Percentiles rank a stretch among this genome's conserved stretches.
phyloP scores from a whole-genome alignment of 2,888 invertebrate genomes.

The Neoscelio sp. region DNA sequence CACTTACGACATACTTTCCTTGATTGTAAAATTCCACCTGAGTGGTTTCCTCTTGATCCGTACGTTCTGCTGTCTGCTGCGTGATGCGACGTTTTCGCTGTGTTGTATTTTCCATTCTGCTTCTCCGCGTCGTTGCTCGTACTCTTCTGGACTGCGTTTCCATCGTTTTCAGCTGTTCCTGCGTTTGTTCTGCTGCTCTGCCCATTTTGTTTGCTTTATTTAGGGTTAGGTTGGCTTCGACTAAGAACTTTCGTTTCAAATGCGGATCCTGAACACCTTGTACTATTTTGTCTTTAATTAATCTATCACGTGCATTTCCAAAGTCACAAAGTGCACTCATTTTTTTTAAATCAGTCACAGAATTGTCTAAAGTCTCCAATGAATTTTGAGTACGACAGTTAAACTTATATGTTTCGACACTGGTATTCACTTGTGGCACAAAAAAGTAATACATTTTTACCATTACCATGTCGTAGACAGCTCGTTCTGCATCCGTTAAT shows the following conservation, averaged over 20 bases:
- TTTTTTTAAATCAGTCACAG: conserved; percentile 68
- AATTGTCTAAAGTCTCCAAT: conserved; percentile 66
- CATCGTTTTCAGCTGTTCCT: conserved; percentile 42
- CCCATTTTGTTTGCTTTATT: conserved; percentile 56
- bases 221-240: conserved; percentile 60
- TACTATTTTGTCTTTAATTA: conserved; percentile 70
- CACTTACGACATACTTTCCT: no score
- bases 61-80: no score
- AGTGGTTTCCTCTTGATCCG: no score
- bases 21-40: no score
- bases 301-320: conserved; percentile 64
- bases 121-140: no score
- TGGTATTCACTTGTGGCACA: background rate
- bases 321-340: conserved; percentile 69
- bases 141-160: no score
- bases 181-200: conserved; percentile 60
- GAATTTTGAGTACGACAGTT: conserved; percentile 3
- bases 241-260: conserved; percentile 65
- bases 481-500: background rate
- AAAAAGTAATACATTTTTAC: background rate
- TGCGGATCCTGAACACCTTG: conserved; percentile 62
- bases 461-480: background rate
- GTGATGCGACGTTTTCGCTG: no score
- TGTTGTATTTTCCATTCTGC: no score
- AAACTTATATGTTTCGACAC: conserved; percentile 25